Evolutionary conservation across 2,888 invertebrate genomes (phyloP).

Genomic region (Hydroisotoma schaefferi): DNA sequence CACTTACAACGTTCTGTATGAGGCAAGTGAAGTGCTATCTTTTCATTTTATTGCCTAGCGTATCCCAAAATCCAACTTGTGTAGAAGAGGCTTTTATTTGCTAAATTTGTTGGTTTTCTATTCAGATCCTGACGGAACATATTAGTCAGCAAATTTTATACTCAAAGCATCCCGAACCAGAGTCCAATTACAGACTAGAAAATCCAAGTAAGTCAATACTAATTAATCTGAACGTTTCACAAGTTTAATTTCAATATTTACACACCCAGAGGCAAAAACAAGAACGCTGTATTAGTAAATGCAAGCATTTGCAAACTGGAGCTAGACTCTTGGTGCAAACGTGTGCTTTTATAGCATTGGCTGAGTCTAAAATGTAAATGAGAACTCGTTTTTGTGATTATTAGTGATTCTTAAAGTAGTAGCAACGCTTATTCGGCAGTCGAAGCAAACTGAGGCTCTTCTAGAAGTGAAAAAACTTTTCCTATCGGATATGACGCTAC

Average conservation of each 20-base stretch:
- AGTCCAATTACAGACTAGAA: conserved; percentile 89
- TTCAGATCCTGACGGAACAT: conserved; percentile 89
- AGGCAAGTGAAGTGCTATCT: conserved; percentile 58
- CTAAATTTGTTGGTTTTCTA: no score
- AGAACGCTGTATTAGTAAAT: no score
- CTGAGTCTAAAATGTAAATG: background rate
- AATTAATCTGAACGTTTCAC: background rate
- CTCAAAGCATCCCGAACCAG: conserved; percentile 90
- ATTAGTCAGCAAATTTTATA: conserved; percentile 92
- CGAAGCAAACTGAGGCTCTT: conserved; percentile 86
- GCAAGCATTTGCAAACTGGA: no score
- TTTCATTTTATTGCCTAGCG: background rate
- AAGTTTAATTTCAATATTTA: background rate
- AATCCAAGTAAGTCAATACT: conserved; percentile 81
- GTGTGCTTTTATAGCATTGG: background rate
- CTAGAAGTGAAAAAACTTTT: conserved; percentile 93
- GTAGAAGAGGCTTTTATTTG: no score
- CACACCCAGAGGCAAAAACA: no score
- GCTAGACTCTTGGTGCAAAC: background rate
- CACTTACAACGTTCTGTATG: conserved; percentile 97
- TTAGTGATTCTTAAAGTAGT: conserved; percentile 97
- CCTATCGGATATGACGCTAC: conserved; percentile 94
- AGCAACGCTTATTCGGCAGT: conserved; percentile 92
- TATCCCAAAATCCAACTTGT: no score
- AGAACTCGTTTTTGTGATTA: conserved; percentile 49